Percentiles rank a stretch among this genome's conserved stretches.
Evolutionary conservation across 2,113 vertebrate species (phyloP).

Genomic region (Chlorodrepanis virens): DNA sequence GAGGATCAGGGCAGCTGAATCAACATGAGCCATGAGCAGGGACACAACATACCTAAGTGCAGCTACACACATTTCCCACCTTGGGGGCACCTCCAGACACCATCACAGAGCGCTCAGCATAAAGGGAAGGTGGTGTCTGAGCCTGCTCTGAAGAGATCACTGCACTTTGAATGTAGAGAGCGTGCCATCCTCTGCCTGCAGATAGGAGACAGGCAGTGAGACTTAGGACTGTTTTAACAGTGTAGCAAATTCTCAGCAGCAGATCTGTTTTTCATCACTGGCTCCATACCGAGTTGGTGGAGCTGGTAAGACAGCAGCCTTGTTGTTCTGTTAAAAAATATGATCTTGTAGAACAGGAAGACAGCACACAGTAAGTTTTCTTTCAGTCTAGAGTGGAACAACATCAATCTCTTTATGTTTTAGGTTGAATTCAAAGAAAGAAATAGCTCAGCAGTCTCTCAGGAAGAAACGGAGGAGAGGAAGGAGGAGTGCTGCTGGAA

Average conservation of each 20-base stretch:
- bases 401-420: background rate
- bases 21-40: background rate
- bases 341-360: background rate
- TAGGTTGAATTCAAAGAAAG: background rate
- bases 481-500: background rate
- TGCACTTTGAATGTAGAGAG: background rate
- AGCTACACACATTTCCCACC: background rate
- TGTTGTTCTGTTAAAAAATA: background rate
- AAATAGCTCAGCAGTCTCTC: background rate
- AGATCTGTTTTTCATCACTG: background rate
- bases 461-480: background rate
- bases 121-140: constrained; percentile 22
- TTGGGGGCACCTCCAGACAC: background rate
- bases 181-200: constrained; percentile 1
- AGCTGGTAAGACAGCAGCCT: background rate
- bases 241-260: background rate
- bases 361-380: background rate
- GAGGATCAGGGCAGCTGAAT: background rate
- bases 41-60: accelerated
- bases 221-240: background rate
- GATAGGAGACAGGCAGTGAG: background rate
- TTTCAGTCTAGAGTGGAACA: background rate
- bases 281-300: background rate
- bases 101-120: constrained; percentile 45
- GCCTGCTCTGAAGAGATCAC: constrained; percentile 31